phyloP scores from a whole-genome alignment of 1,140 invertebrate species.

The Orussus abietinus region DNA sequence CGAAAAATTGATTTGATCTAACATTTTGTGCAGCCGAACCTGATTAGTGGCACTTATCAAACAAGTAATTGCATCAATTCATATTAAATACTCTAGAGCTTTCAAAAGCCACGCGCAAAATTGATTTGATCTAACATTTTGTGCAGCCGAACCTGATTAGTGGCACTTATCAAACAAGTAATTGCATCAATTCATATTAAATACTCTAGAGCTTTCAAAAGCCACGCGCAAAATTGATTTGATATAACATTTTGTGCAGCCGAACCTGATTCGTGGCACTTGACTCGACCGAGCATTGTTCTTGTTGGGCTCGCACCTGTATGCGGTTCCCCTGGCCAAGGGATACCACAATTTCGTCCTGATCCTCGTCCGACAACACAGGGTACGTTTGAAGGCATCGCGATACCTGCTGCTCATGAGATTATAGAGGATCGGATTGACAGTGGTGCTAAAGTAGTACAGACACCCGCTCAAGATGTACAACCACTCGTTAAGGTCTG shows the following conservation, averaged over 20 bases:
- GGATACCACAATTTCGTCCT: background rate
- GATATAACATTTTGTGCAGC: too few species aligned
- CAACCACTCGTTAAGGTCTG: constrained; percentile 71
- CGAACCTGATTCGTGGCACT: too few species aligned
- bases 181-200: constrained; percentile 12
- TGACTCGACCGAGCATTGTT: background rate
- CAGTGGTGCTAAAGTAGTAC: constrained; percentile 84
- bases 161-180: too few species aligned
- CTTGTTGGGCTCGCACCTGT: background rate
- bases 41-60: too few species aligned
- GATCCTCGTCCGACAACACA: constrained; percentile 52
- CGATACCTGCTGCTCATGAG: constrained; percentile 86
- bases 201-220: background rate
- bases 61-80: too few species aligned
- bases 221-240: too few species aligned
- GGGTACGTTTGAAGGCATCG: constrained; percentile 70
- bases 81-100: too few species aligned
- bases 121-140: too few species aligned
- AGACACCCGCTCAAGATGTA: constrained; percentile 76
- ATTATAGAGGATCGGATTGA: constrained; percentile 90
- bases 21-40: too few species aligned
- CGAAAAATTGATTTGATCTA: too few species aligned
- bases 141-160: too few species aligned
- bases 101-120: too few species aligned
- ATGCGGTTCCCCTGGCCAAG: background rate